Evolutionary conservation across 1,140 invertebrate genomes (phyloP).

Genomic region (Drosophila equinoxialis): DNA sequence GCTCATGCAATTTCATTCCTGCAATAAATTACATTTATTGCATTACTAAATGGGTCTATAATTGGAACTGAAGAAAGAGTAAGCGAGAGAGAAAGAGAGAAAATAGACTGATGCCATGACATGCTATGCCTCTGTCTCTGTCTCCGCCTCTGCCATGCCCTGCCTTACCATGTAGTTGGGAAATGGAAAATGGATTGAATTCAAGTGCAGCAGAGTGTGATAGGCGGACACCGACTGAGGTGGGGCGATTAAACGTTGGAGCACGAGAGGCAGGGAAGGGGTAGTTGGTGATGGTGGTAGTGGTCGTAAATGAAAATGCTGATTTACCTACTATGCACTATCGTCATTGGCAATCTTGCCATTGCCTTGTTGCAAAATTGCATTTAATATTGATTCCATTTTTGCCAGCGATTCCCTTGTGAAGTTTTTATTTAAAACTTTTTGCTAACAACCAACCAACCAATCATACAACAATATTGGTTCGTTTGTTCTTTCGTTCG

Average conservation of each 20-base stretch:
- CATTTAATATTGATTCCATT: no score
- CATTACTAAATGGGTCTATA: constrained; percentile 20
- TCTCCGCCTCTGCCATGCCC: no score
- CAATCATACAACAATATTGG: not conserved
- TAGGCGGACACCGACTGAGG: not conserved
- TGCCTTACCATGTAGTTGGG: not conserved
- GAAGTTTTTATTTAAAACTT: constrained; percentile 5
- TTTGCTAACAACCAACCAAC: not conserved
- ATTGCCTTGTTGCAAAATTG: no score
- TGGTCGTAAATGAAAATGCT: not conserved
- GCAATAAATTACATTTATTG: constrained; percentile 12
- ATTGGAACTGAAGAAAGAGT: constrained; percentile 13
- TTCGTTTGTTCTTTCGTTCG: not conserved
- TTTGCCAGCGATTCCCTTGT: constrained; percentile 30
- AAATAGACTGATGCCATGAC: constrained; percentile 28
- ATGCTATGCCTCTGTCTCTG: constrained; percentile 3
- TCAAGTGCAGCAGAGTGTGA: constrained; percentile 26
- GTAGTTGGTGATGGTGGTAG: not conserved
- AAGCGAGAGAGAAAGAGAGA: not conserved
- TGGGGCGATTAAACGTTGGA: not conserved
- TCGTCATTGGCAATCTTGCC: constrained; percentile 30
- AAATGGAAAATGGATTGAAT: constrained; percentile 46
- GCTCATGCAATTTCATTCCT: not conserved
- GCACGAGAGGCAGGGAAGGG: not conserved
- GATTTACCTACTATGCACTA: constrained; percentile 5